Evolutionary conservation across 1,140 invertebrate genomes (phyloP).

Genomic region (Ostrea denselamellosa): DNA sequence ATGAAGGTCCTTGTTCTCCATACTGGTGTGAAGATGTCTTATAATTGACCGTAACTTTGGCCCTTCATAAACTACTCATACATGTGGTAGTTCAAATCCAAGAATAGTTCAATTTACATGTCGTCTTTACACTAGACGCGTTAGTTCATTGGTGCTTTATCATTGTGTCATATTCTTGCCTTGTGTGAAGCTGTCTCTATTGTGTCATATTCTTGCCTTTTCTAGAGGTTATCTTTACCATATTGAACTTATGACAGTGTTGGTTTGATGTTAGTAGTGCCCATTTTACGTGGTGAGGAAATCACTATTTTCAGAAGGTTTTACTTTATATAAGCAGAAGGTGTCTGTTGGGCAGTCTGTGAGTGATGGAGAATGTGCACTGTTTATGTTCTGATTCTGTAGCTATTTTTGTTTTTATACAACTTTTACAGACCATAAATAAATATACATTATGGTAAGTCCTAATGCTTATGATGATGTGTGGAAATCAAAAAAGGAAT

Average conservation of each 20-base stretch:
- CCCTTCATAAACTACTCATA: background rate
- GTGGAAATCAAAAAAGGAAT: too few relatives aligned
- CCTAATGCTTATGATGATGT: too few relatives aligned
- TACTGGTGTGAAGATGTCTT: background rate
- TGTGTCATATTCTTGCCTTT: background rate
- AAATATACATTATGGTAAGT: too few relatives aligned
- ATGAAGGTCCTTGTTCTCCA: background rate
- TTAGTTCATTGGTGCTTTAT: background rate
- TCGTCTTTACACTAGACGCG: background rate
- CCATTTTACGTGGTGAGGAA: background rate
- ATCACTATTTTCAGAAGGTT: background rate
- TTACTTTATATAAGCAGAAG: background rate
- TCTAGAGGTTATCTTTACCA: background rate
- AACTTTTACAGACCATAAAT: too few relatives aligned
- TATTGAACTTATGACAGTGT: background rate
- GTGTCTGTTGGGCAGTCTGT: too few relatives aligned
- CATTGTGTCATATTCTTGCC: constrained; percentile 5
- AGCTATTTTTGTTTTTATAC: too few relatives aligned
- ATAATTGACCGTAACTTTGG: background rate
- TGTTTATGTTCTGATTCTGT: too few relatives aligned
- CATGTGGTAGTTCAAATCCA: background rate
- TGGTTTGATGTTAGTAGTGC: background rate
- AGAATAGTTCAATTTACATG: background rate
- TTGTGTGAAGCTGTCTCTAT: background rate
- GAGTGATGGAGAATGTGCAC: too few relatives aligned